Conservation (phyloP, 2,797 vertebrate genomes). For the Paedocypris micromegethes region DNA sequence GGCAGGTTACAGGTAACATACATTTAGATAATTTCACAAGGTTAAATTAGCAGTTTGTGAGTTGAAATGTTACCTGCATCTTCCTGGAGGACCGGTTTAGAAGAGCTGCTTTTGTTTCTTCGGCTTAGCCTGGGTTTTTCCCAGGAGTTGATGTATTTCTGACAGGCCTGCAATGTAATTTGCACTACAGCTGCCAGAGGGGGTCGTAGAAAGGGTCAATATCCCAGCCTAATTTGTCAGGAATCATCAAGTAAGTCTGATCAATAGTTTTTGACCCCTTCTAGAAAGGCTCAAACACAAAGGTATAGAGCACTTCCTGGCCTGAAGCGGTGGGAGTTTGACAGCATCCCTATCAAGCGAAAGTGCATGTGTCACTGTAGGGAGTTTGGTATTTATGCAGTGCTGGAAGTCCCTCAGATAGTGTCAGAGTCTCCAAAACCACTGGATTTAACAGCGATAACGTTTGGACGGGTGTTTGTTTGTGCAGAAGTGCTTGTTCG, state of each 20-base stretch:
- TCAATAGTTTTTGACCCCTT: slow-evolving; percentile 65
- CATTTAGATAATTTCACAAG: no score
- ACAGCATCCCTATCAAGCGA: slow-evolving; percentile 53
- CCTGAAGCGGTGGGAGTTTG: slow-evolving; percentile 49
- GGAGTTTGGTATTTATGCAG: slow-evolving; percentile 62
- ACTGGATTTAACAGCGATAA: slow-evolving; percentile 63
- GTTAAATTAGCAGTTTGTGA: not conserved
- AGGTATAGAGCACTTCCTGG: slow-evolving; percentile 50
- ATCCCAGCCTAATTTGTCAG: slow-evolving; percentile 61
- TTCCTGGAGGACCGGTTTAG: not conserved
- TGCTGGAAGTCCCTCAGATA: slow-evolving; percentile 61
- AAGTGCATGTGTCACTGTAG: slow-evolving; percentile 56
- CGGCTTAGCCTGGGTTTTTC: slow-evolving; percentile 28
- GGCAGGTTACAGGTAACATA: no score
- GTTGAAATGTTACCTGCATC: slow-evolving; percentile 19
- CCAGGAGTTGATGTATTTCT: slow-evolving; percentile 46
- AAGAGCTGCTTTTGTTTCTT: slow-evolving; percentile 19
- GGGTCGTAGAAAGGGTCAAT: slow-evolving; percentile 60
- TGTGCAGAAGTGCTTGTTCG: slow-evolving; percentile 15
- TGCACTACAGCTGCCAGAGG: slow-evolving; percentile 46
- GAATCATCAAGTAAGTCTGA: slow-evolving; percentile 60
- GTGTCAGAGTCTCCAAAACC: slow-evolving; percentile 58
- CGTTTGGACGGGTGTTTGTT: slow-evolving; percentile 48
- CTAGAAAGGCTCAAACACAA: slow-evolving; percentile 53
- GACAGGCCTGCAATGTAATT: slow-evolving; percentile 59